Evolutionary conservation across 1,140 invertebrate species (phyloP), one percentile per base, ranked within the genome.

Genomic region (Callitettix versicolor): DNA sequence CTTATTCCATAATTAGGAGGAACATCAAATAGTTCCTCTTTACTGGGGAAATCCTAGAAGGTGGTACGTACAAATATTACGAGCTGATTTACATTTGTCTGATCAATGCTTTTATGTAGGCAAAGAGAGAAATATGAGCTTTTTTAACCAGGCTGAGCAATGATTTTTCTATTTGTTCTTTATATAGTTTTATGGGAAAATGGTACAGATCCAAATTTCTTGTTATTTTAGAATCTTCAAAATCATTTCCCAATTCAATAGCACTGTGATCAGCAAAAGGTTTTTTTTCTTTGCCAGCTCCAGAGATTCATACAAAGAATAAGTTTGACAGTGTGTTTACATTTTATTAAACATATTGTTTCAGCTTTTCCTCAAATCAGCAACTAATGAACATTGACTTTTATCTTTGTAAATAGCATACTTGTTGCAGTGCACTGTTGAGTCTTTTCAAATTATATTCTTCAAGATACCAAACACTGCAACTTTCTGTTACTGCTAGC

Each of bases 41-140:
- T 30, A 30, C 34, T 60, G 41, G 53, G 51, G 51, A 61, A 61
- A 60, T 62, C 61, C 40, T 62, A 46, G 53, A 42, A 50, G 44
- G 48, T 63, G 53, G 41, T 53, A 17, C 53, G 59, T 12, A 60
- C 46, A 58, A 60, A 62, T 54, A 54, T 62, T 43, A 62, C 58
- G 12, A 62, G 55, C 42, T 58, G 55, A 55, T 56, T 62, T 24
- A 60, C 42, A 59, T 61, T 57, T 56, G 57, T 38, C 42, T 48
- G 49, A 57, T 62, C 55, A 42, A 57, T 62, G 49, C 54, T 62
- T 58, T 62, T 53, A 58, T 62, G 56, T 53, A 62, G 52, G 57
- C 56, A 56, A 40, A 58, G 40, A 30, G 59, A 58, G 41, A 57
- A 62, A 49, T 58, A 59, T 38, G 24, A 40, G 50, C 58, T 52